Evolutionary conservation across 2,888 invertebrate species (phyloP).

Genomic region (Orthonychiurus folsomi): DNA sequence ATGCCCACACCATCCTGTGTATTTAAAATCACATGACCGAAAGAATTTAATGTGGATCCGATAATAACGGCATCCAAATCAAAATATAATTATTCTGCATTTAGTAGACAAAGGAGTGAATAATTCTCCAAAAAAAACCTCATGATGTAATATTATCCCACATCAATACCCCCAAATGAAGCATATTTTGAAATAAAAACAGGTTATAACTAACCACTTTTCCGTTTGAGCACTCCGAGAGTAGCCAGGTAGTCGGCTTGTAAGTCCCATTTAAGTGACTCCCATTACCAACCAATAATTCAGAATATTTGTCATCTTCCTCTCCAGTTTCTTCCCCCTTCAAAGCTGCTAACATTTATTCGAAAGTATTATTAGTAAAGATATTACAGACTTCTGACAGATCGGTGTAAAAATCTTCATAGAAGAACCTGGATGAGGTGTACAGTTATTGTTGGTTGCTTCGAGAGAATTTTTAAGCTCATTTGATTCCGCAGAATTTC

Average conservation of each 20-base stretch:
- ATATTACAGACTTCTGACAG: no score
- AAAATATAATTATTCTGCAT: slow-evolving; percentile 12
- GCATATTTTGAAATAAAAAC: no score
- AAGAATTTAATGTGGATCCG: no score
- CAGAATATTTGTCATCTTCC: not conserved
- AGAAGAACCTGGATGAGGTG: not conserved
- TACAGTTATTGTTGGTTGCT: not conserved
- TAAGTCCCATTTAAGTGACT: not conserved
- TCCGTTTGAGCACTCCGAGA: slow-evolving; percentile 17
- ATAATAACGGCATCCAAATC: no score
- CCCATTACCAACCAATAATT: not conserved
- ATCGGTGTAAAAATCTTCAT: not conserved
- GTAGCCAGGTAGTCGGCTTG: slow-evolving; percentile 34
- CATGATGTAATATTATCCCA: no score
- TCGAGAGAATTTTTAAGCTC: not conserved
- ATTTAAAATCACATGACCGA: no score
- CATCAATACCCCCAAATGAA: no score
- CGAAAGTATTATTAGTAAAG: no score
- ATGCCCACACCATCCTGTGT: slow-evolving; percentile 16
- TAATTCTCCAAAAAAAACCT: no score
- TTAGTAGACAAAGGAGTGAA: no score
- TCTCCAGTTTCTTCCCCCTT: not conserved
- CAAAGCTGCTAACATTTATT: not conserved
- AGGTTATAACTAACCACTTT: not conserved
- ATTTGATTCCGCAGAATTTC: slow-evolving; percentile 22